These are phyloP conservation scores for Argyrosomus regius DNA, from an alignment of 2,797 vertebrate genomes.

Conservation along the genomic window DNA sequence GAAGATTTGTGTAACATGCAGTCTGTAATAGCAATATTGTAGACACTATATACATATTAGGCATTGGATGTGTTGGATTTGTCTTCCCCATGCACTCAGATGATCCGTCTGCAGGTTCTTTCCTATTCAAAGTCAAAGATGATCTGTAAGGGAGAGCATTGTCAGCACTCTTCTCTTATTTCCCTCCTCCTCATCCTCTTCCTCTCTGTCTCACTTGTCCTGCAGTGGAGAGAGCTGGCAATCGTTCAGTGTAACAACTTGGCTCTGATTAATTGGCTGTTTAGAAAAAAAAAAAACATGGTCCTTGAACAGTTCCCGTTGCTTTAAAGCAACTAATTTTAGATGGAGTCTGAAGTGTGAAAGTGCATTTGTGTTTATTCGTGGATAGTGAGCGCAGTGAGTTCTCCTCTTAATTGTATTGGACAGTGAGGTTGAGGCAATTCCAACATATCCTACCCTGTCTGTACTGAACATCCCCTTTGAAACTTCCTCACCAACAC, in stretches of 20 bases:
- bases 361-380: constrained; percentile 44
- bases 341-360: constrained; percentile 41
- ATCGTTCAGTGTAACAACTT: constrained; percentile 29
- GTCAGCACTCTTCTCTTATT: constrained; percentile 33
- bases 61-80: constrained; percentile 19
- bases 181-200: background rate
- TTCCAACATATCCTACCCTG: constrained; percentile 24
- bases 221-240: constrained; percentile 24
- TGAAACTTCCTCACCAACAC: constrained; percentile 12
- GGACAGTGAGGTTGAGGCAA: constrained; percentile 19
- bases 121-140: constrained; percentile 36
- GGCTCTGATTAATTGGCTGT: constrained; percentile 53
- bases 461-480: constrained; percentile 21
- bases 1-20: background rate
- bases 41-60: background rate
- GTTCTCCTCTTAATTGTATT: constrained; percentile 31
- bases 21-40: background rate
- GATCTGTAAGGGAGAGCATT: constrained; percentile 3
- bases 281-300: constrained; percentile 20
- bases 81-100: constrained; percentile 30
- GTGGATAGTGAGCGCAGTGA: constrained; percentile 21
- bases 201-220: constrained; percentile 7
- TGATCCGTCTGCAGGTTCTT: constrained; percentile 34
- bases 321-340: constrained; percentile 37
- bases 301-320: constrained; percentile 44